These are phyloP conservation scores for Eristalis arbustorum DNA, from an alignment of 2,888 invertebrate genomes.

Conservation along the genomic window DNA sequence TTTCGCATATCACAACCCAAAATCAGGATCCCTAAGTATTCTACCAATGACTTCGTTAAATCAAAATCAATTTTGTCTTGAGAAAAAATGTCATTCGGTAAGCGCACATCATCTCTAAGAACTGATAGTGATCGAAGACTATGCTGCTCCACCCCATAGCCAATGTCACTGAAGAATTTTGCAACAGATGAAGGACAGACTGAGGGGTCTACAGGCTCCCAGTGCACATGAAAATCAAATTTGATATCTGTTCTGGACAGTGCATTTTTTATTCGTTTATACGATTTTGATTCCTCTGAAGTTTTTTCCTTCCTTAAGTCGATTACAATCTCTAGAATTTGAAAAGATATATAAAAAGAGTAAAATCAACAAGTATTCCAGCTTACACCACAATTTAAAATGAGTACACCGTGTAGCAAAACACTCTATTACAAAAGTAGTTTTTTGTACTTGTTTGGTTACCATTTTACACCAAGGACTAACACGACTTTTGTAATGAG, in stretches of 20 bases:
- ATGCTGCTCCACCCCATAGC: slow-evolving; percentile 80
- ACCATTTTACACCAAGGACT: too few relatives aligned
- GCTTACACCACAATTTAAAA: neutral
- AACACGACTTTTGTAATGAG: too few relatives aligned
- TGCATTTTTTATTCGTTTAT: slow-evolving; percentile 34
- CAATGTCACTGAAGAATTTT: slow-evolving; percentile 81
- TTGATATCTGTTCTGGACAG: slow-evolving; percentile 29
- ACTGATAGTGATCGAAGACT: slow-evolving; percentile 77
- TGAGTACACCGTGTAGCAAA: neutral
- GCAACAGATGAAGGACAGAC: slow-evolving; percentile 84
- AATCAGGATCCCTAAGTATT: slow-evolving; percentile 82
- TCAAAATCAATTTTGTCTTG: slow-evolving; percentile 73
- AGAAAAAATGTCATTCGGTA: slow-evolving; percentile 77
- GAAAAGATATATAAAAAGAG: neutral
- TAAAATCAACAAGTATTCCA: neutral
- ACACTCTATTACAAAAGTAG: too few relatives aligned
- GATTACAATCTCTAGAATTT: slow-evolving; percentile 52
- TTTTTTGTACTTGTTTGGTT: too few relatives aligned
- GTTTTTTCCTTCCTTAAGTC: slow-evolving; percentile 32
- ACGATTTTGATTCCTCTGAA: slow-evolving; percentile 14
- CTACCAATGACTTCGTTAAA: slow-evolving; percentile 79
- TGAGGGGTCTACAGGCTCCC: slow-evolving; percentile 81
- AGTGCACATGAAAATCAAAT: slow-evolving; percentile 73
- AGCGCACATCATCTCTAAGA: slow-evolving; percentile 77
- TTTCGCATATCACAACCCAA: slow-evolving; percentile 79